Evolutionary conservation across 1,140 invertebrate species (phyloP), one percentile per base, ranked within the genome.

Genomic region (Lasaia peninsularis): DNA sequence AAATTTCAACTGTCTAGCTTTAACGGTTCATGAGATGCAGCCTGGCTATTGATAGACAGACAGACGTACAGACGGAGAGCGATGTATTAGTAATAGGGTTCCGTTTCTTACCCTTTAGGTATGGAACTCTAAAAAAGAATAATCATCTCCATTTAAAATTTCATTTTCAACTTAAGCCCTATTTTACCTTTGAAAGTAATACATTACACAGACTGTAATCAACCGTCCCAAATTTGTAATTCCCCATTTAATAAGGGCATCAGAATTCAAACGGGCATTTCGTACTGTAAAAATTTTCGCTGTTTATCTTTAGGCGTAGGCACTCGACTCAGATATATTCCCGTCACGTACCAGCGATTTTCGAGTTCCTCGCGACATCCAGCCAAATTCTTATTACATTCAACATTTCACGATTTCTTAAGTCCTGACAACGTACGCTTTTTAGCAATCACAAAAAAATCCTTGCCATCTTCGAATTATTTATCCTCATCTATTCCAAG

Each of bases 381-480:
- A 14, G 40, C 40, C 40, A 44, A 21, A 44, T 44, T 44, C 40
- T 44, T 44, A 44, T 44, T 44, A 44, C 40, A 44, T 44, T 44
- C 40, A 14, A 44, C 40, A 44, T 44, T 44, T 44, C 40, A 44
- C 40, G 40, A 44, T 44, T 44, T 44, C 40, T 44, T 44, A 44
- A 44, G 40, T 44, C 40, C 40, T 48, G 40, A 48, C 40, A 48
- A 48, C 40, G 40, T 48, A 48, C 40, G 40, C 40, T 48, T 48
- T 48, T 48, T 48, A 48, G 40, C 40, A 48, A 48, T 48, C 40
- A 48, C 40, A 48, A 48, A 20, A 48, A 48, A 48, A 48, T 18
- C 40, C 40, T 44, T 44, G 40, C 40, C 11, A 18, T 44, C 40
- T 18, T 44, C 14, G 18, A 44, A 44, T 44, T 44, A 44, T 44